Evolutionary conservation across 2,888 invertebrate genomes (phyloP), one percentile per base, ranked within the genome.

Genomic region (Dasypolia templi): DNA sequence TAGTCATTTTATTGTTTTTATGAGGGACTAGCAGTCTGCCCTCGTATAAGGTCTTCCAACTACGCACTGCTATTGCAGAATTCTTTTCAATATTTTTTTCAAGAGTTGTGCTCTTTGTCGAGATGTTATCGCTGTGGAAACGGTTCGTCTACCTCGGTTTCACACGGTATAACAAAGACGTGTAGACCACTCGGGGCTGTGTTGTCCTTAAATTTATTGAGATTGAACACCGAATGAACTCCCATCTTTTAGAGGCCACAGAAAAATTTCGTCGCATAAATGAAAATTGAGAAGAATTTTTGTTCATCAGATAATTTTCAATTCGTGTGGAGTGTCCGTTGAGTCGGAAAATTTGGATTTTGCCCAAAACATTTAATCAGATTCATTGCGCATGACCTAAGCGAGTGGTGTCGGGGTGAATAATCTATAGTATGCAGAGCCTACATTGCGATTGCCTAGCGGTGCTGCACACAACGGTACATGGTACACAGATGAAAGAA

Each of bases 351-450:
- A 80, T 84, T 90, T 90, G 91, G 91, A 90, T 82, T 73, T 83
- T 82, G 72, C 87, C 92, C 90, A 91, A 91, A 90, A 88, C 71
- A 77, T 86, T 86, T 87, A 80, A 83, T 86, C 73, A 83, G 89
- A 90, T 92, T 91, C 91, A 92, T 88, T 89, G 93, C 92, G 92
- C 92, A 91, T 92, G 91, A 91, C 90, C 92, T 88, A 86, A 87
- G 77, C 87, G 87, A 83, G 78, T 83, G 83, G 73, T 84, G 84
- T 73, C 85, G 90, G 87, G 93, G 91, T 94, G 93, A 93, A 93
- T 90, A 93, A 91, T 90, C 91, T 90, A 88, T 89, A 87, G 74
- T 75, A 82, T 87, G 88, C 87, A 87, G 79, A 83, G 86, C 86
- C 87, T 86, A 82, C 82, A 77, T 72, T 67, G 79, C 69, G 75